A percentile compares a stretch with the other conserved stretches of the same genome.
These are phyloP conservation scores for Lochmaea crataegi DNA, from an alignment of 2,888 invertebrate genomes.

Conservation along the genomic window DNA sequence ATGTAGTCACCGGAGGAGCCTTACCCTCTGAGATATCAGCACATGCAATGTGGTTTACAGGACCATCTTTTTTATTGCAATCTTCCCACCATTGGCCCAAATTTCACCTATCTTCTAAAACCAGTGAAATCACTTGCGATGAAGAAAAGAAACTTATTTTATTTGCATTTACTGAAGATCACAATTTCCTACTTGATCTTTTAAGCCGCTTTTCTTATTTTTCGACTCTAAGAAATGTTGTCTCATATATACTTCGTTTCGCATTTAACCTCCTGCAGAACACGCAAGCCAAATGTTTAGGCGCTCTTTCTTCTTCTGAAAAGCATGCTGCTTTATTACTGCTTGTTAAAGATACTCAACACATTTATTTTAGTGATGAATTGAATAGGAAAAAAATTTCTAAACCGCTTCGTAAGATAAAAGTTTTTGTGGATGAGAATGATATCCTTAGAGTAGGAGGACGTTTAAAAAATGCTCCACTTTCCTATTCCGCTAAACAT, in stretches of 20 bases:
- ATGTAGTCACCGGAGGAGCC: constrained; percentile 13
- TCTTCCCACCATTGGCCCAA: neutral
- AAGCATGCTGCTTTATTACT: neutral
- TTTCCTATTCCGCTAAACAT: too few species aligned
- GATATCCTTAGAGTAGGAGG: too few species aligned
- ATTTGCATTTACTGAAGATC: neutral
- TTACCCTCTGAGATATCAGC: neutral
- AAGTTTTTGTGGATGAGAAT: constrained; percentile 8
- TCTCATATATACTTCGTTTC: too few species aligned
- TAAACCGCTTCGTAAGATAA: constrained; percentile 16
- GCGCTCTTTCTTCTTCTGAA: constrained; percentile 2
- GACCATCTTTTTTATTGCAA: neutral
- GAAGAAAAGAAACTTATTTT: neutral
- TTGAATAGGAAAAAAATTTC: constrained; percentile 4
- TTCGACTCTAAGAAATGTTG: too few species aligned
- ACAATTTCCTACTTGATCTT: neutral
- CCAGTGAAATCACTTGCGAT: neutral
- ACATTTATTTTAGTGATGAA: neutral
- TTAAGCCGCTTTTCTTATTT: too few species aligned
- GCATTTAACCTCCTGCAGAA: neutral
- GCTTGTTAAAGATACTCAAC: too few species aligned
- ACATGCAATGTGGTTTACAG: constrained; percentile 1
- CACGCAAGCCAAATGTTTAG: neutral
- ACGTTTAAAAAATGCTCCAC: too few species aligned
- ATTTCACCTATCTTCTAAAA: neutral